Conservation (phyloP, 2,797 vertebrate species). For the Gymnothorax javanicus region DNA sequence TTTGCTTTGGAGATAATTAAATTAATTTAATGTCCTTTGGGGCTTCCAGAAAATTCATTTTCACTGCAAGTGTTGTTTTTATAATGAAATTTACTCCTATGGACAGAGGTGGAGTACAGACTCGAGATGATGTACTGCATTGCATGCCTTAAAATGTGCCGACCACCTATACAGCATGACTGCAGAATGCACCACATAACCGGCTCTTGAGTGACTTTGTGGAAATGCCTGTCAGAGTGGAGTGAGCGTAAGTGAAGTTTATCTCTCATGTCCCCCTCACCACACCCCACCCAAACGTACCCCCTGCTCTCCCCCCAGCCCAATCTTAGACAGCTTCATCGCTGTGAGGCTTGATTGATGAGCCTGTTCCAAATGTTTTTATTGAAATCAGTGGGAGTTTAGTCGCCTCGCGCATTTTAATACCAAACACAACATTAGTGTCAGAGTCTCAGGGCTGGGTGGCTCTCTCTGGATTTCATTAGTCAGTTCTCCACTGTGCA, state of each 20-base stretch:
- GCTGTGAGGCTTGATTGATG: slow-evolving; percentile 76
- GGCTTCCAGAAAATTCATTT: too few relatives aligned
- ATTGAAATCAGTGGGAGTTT: slow-evolving; percentile 79
- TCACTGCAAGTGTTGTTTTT: too few relatives aligned
- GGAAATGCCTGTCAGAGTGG: slow-evolving; percentile 19
- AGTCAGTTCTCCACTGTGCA: slow-evolving; percentile 55
- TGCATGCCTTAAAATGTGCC: not conserved
- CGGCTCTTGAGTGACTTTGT: slow-evolving; percentile 16
- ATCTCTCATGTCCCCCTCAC: not conserved
- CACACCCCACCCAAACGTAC: slow-evolving; percentile 3
- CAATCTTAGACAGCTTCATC: slow-evolving; percentile 65
- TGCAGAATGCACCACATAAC: not conserved
- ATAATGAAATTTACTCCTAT: too few relatives aligned
- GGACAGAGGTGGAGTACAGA: not conserved
- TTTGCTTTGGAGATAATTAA: too few relatives aligned
- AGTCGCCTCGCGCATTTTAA: slow-evolving; percentile 74
- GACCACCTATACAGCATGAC: not conserved
- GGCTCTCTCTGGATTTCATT: slow-evolving; percentile 69
- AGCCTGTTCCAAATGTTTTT: slow-evolving; percentile 75
- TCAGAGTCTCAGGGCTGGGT: slow-evolving; percentile 56
- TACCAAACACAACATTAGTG: slow-evolving; percentile 70
- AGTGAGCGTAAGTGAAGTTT: slow-evolving; percentile 22
- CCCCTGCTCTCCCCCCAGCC: slow-evolving; percentile 54
- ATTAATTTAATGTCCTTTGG: too few relatives aligned
- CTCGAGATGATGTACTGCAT: not conserved